phyloP scores from a whole-genome alignment of 37 sponge, comb jelly and placozoan genomes.

The Haliclona indistincta region DNA sequence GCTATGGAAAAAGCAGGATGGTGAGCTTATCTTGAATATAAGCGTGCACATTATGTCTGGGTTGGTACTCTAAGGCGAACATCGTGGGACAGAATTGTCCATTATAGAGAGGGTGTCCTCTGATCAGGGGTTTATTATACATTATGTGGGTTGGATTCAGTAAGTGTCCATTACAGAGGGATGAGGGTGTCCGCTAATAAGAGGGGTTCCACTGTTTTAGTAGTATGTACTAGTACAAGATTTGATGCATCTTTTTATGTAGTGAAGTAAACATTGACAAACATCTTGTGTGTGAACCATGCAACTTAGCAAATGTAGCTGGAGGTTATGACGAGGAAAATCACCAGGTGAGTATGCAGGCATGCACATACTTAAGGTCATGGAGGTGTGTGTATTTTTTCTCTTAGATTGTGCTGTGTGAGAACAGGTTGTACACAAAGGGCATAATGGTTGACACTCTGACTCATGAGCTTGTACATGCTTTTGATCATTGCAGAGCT shows the following conservation, averaged over 20 bases:
- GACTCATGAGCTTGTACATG: constrained; percentile 93
- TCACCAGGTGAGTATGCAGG: constrained; percentile 43
- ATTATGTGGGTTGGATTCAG: no score
- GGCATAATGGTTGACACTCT: constrained; percentile 78
- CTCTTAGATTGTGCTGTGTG: constrained; percentile 85
- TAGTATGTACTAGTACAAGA: neutral
- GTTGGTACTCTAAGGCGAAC: neutral
- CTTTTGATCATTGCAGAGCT: constrained; percentile 83
- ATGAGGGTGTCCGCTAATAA: neutral
- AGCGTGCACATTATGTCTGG: neutral
- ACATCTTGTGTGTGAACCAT: constrained; percentile 92
- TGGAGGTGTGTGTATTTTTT: neutral
- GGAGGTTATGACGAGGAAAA: constrained; percentile 80
- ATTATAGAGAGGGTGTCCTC: no score
- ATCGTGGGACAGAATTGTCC: no score
- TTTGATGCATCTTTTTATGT: constrained; percentile 1
- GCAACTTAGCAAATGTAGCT: constrained; percentile 66
- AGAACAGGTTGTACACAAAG: constrained; percentile 87
- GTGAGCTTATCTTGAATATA: constrained; percentile 24
- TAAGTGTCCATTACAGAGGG: no score
- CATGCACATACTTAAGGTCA: neutral
- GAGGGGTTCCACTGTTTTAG: neutral
- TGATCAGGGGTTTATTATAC: no score
- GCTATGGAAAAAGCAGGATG: constrained; percentile 88
- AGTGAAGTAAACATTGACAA: constrained; percentile 80